Percentiles rank a stretch among this genome's conserved stretches.
These are phyloP conservation scores for Adineta ricciae DNA, from an alignment of 2,888 invertebrate genomes.

Conservation along the genomic window DNA sequence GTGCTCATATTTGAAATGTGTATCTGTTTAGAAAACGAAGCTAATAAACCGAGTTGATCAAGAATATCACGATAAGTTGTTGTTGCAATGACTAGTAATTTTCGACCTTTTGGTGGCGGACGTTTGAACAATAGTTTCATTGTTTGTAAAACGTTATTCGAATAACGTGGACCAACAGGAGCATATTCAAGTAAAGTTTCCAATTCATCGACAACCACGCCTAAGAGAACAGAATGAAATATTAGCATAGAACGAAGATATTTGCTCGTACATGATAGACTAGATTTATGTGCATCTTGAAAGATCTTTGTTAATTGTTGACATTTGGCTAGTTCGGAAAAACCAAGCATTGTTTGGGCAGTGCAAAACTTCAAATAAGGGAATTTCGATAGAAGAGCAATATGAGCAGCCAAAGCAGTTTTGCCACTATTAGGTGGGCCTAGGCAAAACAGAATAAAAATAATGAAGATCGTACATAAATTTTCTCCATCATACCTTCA, in stretches of 20 bases:
- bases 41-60: conserved; percentile 29
- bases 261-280: conserved; percentile 71
- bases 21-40: conserved; percentile 29
- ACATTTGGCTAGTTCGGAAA: conserved; percentile 87
- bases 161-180: conserved; percentile 91
- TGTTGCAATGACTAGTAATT: conserved; percentile 33
- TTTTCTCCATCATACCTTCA: conserved; percentile 58
- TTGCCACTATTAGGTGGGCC: conserved; percentile 62
- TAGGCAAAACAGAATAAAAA: not conserved
- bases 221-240: not conserved
- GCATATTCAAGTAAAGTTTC: conserved; percentile 88
- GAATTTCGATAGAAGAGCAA: conserved; percentile 89
- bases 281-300: conserved; percentile 95
- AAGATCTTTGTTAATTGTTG: conserved; percentile 85
- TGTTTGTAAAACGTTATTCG: conserved; percentile 89
- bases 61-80: conserved; percentile 27
- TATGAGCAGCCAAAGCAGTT: conserved; percentile 84
- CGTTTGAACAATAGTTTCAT: conserved; percentile 83
- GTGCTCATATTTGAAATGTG: conserved; percentile 31
- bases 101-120: conserved; percentile 63
- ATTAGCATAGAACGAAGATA: too few relatives aligned
- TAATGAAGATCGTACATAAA: too few relatives aligned
- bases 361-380: conserved; percentile 77
- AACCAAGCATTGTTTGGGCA: conserved; percentile 59
- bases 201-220: conserved; percentile 87